Percentiles rank a stretch among this genome's conserved stretches.
phyloP scores from a whole-genome alignment of 2,797 vertebrate genomes.

The Urocyon cinereoargenteus region DNA sequence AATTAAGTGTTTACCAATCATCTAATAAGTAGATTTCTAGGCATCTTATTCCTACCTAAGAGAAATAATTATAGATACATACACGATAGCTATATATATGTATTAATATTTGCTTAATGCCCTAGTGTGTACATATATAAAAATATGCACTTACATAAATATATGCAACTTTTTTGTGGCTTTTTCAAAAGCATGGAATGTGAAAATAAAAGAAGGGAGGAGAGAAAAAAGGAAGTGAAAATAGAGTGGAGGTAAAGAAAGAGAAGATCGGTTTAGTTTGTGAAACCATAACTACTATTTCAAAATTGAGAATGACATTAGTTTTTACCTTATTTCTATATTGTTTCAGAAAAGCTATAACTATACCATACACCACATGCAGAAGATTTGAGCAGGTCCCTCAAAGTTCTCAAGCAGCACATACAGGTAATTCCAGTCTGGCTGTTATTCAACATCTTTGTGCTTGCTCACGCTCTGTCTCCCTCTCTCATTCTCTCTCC shows the following conservation, averaged over 20 bases:
- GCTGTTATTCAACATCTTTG: background rate
- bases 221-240: background rate
- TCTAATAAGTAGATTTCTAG: background rate
- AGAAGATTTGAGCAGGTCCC: background rate
- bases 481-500: background rate
- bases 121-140: background rate
- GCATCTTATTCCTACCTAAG: background rate
- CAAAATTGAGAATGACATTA: background rate
- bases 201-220: background rate
- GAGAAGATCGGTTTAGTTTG: background rate
- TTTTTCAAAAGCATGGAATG: background rate
- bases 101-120: background rate
- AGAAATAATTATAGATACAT: background rate
- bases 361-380: accelerated
- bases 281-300: background rate
- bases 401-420: background rate
- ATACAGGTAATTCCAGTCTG: background rate
- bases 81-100: background rate
- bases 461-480: background rate
- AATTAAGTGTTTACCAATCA: background rate
- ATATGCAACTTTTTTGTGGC: background rate
- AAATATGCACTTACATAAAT: background rate
- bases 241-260: background rate
- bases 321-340: background rate
- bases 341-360: background rate